Evolutionary conservation across 1,140 invertebrate genomes (phyloP), one percentile per base, ranked within the genome.

Genomic region (Aphis gossypii): DNA sequence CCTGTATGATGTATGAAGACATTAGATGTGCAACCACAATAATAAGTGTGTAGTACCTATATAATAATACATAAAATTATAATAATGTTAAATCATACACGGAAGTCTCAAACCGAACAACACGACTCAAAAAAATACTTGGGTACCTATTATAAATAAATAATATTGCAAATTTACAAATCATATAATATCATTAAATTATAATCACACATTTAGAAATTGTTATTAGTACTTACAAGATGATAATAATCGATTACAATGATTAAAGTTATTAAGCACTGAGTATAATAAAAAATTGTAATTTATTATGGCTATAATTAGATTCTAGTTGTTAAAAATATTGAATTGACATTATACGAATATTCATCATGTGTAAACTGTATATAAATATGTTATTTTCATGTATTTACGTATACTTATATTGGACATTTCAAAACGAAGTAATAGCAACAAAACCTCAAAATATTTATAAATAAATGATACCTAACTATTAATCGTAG

Each of bases 81-180:
- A 84, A 84, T 41, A 25, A 84, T 11, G 83, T 84, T 84, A 84
- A 84, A 84, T 84, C 38, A 83, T 84, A 84, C 83, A 25, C 83
- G 83, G 83, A 84, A 84, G 83, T 84, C 21, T 41, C 41, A 7
- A 23, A 84, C 38, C 9, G 60, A 83, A 83, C 41, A 84, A 41
- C 23, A 84, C 38, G 83, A 84, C 44, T 44, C 23, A 41, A 84
- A n/a, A 84, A 41, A 11, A 5, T n/a, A 76, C 30, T 76, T n/a
- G 30, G 14, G 30, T 5, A 6, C 60, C n/a, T 76, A 76, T 76
- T 76, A 76, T n/a, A n/a, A 76, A 76, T 76, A n/a, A n/a, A 76
- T 76, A 76, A n/a, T 76, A 76, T 76, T 76, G 14, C 60, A 76
- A 35, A n/a, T n/a, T 76, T 76, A n/a, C 60, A n/a, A 76, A 14